These are phyloP conservation scores for Sceloporus tristichus DNA, from an alignment of 2,113 vertebrate genomes.

Conservation along the genomic window DNA sequence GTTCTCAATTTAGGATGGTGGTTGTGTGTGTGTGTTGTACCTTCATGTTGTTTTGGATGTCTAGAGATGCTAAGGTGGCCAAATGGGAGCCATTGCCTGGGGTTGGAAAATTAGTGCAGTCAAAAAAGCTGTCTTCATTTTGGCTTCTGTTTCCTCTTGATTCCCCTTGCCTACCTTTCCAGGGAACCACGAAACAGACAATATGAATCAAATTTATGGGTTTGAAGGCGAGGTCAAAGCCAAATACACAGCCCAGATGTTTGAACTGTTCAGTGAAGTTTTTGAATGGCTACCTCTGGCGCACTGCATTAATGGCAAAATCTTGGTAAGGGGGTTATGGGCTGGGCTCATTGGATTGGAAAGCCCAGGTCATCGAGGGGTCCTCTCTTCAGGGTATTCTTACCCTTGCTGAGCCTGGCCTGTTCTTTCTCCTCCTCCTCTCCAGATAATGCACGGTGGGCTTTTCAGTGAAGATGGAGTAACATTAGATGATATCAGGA, in stretches of 20 bases:
- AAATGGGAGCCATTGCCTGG: too few relatives aligned
- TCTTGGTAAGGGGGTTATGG: slow-evolving; percentile 82
- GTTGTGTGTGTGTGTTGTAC: too few relatives aligned
- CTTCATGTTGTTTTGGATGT: too few relatives aligned
- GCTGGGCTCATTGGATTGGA: fast-evolving
- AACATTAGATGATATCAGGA: slow-evolving; percentile 91
- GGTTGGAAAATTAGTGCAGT: too few relatives aligned
- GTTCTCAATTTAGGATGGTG: too few relatives aligned
- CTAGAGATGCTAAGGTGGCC: too few relatives aligned
- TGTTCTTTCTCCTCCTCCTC: neutral
- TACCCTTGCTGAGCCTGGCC: neutral
- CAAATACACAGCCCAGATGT: slow-evolving; percentile 97
- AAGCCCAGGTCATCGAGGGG: too few relatives aligned
- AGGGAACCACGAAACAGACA: slow-evolving; percentile 98
- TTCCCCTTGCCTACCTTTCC: neutral
- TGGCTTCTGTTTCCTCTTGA: neutral
- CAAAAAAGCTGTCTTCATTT: neutral
- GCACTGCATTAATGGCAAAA: slow-evolving; percentile 92
- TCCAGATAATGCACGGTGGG: slow-evolving; percentile 94
- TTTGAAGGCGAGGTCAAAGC: slow-evolving; percentile 96
- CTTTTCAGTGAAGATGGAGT: slow-evolving; percentile 95
- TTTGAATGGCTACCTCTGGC: slow-evolving; percentile 96
- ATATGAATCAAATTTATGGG: slow-evolving; percentile 98
- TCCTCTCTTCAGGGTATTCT: too few relatives aligned
- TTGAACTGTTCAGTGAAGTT: slow-evolving; percentile 95